Evolutionary conservation across 2,797 vertebrate genomes (phyloP).

Genomic region (Macropus fuliginosus): DNA sequence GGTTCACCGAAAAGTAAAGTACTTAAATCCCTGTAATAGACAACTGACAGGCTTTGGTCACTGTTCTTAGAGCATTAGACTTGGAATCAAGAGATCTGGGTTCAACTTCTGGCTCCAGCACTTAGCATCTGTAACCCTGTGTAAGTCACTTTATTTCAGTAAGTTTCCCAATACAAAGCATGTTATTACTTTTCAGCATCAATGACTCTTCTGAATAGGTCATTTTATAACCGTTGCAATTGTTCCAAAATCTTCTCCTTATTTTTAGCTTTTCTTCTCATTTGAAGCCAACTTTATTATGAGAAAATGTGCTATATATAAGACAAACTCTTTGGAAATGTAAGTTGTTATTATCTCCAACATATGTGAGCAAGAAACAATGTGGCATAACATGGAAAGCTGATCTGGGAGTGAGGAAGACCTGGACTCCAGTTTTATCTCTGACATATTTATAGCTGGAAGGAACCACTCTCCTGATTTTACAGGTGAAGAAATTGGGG

Average conservation of each 20-base stretch:
- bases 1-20: neutral
- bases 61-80: neutral
- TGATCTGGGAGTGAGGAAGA: neutral
- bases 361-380: neutral
- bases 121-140: neutral
- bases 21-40: neutral
- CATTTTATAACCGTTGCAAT: neutral
- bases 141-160: neutral
- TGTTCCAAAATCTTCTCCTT: neutral
- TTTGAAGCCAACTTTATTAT: neutral
- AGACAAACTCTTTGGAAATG: neutral
- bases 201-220: neutral
- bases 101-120: neutral
- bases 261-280: neutral
- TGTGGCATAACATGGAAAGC: neutral
- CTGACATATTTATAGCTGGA: neutral
- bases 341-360: neutral
- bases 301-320: neutral
- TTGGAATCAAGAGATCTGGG: neutral
- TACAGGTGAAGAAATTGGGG: neutral
- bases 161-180: neutral
- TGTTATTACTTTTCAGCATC: neutral
- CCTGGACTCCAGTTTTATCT: neutral
- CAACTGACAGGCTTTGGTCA: neutral
- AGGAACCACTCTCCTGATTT: neutral